phyloP scores from a whole-genome alignment of 2,888 invertebrate genomes.

The Ornithoptera priamus region DNA sequence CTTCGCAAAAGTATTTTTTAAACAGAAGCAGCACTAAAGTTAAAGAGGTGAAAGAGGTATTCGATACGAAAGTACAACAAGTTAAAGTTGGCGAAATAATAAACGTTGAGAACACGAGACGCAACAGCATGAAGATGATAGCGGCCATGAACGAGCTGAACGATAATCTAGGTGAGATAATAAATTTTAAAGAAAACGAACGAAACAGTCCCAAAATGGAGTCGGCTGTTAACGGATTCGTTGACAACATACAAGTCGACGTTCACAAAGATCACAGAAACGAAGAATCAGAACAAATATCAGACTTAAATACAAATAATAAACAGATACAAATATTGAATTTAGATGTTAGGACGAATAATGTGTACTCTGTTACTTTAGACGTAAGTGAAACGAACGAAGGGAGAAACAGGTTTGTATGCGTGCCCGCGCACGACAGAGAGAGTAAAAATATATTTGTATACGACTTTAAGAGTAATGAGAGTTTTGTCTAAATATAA shows the following conservation, averaged over 20 bases:
- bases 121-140: slow-evolving; percentile 74
- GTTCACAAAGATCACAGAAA: slow-evolving; percentile 47
- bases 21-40: slow-evolving; percentile 64
- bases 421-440: slow-evolving; percentile 63
- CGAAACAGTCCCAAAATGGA: slow-evolving; percentile 30
- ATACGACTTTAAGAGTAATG: slow-evolving; percentile 75
- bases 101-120: slow-evolving; percentile 68
- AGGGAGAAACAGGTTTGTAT: slow-evolving; percentile 66
- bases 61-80: slow-evolving; percentile 52
- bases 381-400: slow-evolving; percentile 66
- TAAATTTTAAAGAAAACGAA: slow-evolving; percentile 33
- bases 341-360: slow-evolving; percentile 74
- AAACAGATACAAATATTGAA: slow-evolving; percentile 77
- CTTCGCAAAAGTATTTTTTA: slow-evolving; percentile 63
- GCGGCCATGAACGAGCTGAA: slow-evolving; percentile 64
- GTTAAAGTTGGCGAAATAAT: slow-evolving; percentile 71
- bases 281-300: slow-evolving; percentile 42
- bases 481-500: slow-evolving; percentile 66
- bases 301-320: slow-evolving; percentile 61
- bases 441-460: slow-evolving; percentile 74
- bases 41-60: slow-evolving; percentile 48
- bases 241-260: slow-evolving; percentile 47
- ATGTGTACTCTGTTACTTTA: slow-evolving; percentile 74
- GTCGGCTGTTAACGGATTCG: slow-evolving; percentile 34
- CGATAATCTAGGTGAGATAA: slow-evolving; percentile 40